Evolutionary conservation across 2,113 vertebrate species (phyloP).

Genomic region (Micronycteris hirsuta): DNA sequence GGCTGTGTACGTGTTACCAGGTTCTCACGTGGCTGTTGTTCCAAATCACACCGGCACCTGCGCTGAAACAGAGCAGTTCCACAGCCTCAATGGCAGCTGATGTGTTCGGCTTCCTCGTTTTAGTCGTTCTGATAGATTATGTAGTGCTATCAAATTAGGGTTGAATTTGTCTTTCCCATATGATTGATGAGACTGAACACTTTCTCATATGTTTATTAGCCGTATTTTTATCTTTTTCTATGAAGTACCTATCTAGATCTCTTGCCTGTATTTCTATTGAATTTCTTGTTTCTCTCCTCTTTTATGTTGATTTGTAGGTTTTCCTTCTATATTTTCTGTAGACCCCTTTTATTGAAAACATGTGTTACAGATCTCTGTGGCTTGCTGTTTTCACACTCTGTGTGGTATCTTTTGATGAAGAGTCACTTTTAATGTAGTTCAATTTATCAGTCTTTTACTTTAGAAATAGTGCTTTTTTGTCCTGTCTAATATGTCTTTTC

Average conservation of each 20-base stretch:
- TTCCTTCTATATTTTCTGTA: background rate
- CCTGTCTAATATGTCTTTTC: background rate
- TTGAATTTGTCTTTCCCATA: background rate
- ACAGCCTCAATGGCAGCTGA: background rate
- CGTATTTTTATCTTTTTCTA: background rate
- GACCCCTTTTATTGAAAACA: background rate
- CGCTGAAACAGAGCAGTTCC: background rate
- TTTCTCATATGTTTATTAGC: background rate
- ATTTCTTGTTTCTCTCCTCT: background rate
- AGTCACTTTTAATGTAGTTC: background rate
- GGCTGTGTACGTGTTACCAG: background rate
- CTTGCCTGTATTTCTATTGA: background rate
- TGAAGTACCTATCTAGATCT: background rate
- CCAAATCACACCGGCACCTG: background rate
- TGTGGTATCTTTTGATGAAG: slow-evolving; percentile 6
- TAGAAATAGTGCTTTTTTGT: background rate
- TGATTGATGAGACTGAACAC: background rate
- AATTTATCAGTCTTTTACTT: slow-evolving; percentile 1
- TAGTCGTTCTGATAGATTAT: background rate
- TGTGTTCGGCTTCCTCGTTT: background rate
- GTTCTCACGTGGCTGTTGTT: background rate
- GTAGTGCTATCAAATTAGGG: background rate
- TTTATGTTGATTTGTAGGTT: background rate
- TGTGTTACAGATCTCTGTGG: background rate
- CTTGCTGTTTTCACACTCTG: background rate